Evolutionary conservation across 2,797 vertebrate species (phyloP), one percentile per base, ranked within the genome.

Genomic region (Aulostomus chinensis): DNA sequence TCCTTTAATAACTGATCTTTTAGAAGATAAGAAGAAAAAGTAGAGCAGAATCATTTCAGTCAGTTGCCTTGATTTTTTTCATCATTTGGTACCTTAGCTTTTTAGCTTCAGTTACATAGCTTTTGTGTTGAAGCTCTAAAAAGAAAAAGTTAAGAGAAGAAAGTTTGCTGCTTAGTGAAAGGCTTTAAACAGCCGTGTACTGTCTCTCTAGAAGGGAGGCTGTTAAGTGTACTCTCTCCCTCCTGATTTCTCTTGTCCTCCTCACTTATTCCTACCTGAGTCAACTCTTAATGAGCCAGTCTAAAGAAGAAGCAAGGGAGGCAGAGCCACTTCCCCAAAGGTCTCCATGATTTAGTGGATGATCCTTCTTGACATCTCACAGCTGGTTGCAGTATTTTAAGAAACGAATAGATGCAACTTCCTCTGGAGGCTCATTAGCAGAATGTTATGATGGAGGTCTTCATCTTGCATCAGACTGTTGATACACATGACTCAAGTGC

Each of bases 221-320:
- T 73, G 63, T 74, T 57, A 10, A 4, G 40, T 24, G 38, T 42
- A 25, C 16, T 15, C 13, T 40, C 31, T 56, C 53, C 66, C 50
- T 55, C 6, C 14, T 26, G 69, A 25, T 7, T 48, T 31, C 21
- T 41, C 6, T 4, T 20, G 66, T 75, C 58, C 2, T 21, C 26
- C 9, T 33, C 3, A 7, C 71, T 83, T 80, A 78, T 13, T 76
- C 61, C 53, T 52, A 39, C 38, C 32, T 66, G 58, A 68, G 46
- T 71, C 26, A 65, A 28, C 54, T 59, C 61, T 14, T 86, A 81
- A 83, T 85, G 75, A 86, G 68, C 25, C 14, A 21, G 54, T 58
- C 37, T 76, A 18, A 48, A 48, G 45, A 46, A 9, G 47, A 55
- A 55, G 28, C 55, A 35, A 26, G 9, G 47, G 63, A 56, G 50